These are phyloP conservation scores for Cotesia glomerata DNA, from an alignment of 1,140 invertebrate genomes.

Conservation along the genomic window DNA sequence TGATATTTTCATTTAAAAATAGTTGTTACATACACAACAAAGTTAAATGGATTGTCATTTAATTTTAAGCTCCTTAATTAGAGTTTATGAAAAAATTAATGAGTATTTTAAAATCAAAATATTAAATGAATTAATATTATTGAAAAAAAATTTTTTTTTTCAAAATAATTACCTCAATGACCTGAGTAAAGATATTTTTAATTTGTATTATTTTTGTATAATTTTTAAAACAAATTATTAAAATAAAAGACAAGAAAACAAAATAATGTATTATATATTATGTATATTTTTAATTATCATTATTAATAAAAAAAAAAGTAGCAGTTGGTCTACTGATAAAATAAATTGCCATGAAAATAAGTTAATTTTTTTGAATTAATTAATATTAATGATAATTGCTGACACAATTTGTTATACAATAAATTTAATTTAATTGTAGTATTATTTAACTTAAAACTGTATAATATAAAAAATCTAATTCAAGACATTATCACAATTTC, in stretches of 20 bases:
- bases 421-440: constrained; percentile 19
- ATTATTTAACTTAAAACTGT: constrained; percentile 33
- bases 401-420: neutral
- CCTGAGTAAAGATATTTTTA: too few species aligned
- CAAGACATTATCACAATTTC: constrained; percentile 38
- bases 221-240: too few species aligned
- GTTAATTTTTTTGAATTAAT: neutral
- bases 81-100: neutral
- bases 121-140: too few species aligned
- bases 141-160: constrained; percentile 9
- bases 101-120: too few species aligned
- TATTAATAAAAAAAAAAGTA: too few species aligned
- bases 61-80: neutral
- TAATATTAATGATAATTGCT: too few species aligned
- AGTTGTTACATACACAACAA: too few species aligned
- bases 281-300: neutral
- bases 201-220: neutral
- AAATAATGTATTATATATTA: neutral
- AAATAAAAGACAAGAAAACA: too few species aligned
- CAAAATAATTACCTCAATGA: too few species aligned
- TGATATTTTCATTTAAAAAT: too few species aligned
- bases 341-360: constrained; percentile 11
- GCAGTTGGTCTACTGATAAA: neutral
- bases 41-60: neutral
- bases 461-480: constrained; percentile 33